Evolutionary conservation across 1,140 invertebrate species (phyloP).

Genomic region (Conus ventricosus): DNA sequence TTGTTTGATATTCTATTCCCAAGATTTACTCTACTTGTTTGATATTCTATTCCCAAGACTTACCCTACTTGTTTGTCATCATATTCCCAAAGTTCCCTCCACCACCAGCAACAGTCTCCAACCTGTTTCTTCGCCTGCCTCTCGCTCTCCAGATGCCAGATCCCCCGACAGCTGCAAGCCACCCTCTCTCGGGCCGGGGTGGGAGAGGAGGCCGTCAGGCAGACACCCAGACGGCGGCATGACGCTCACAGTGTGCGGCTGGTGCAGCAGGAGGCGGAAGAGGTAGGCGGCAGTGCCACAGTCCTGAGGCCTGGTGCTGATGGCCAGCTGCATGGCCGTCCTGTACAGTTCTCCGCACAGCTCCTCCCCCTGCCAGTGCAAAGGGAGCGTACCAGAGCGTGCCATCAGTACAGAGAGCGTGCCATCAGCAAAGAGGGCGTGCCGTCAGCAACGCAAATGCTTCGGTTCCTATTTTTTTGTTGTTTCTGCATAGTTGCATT

Average conservation of each 20-base stretch:
- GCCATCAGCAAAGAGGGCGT: too few species aligned
- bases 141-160: background rate
- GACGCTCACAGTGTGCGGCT: constrained; percentile 34
- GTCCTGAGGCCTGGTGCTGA: constrained; percentile 86
- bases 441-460: too few species aligned
- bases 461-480: too few species aligned
- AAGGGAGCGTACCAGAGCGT: background rate
- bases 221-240: background rate
- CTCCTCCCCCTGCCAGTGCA: constrained; percentile 39
- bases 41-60: too few species aligned
- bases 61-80: too few species aligned
- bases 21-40: too few species aligned
- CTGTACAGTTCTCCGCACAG: constrained; percentile 73
- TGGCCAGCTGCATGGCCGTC: constrained; percentile 79
- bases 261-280: constrained; percentile 77
- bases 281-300: constrained; percentile 86
- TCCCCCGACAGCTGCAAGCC: background rate
- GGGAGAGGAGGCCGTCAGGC: too few species aligned
- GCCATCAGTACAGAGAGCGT: too few species aligned
- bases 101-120: background rate
- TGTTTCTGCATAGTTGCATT: too few species aligned
- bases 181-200: background rate
- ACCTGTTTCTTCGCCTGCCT: background rate
- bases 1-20: too few species aligned
- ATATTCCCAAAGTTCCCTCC: background rate